phyloP scores from a whole-genome alignment of 2,113 vertebrate species.

The Petaurus breviceps region DNA sequence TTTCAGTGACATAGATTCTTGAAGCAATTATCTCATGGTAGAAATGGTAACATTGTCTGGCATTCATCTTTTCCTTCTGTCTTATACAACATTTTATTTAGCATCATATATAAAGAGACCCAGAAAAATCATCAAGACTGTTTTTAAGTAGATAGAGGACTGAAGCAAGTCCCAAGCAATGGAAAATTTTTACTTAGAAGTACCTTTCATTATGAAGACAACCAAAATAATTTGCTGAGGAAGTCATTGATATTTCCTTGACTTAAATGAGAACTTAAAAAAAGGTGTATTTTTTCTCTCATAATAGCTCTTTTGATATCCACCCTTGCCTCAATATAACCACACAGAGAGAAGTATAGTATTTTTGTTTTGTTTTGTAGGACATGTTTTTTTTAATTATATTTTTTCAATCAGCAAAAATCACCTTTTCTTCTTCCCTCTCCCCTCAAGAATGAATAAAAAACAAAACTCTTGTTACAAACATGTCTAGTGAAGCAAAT shows the following conservation, averaged over 20 bases:
- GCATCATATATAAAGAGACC: not conserved
- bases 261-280: not conserved
- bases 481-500: no score
- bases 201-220: not conserved
- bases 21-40: not conserved
- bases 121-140: not conserved
- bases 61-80: not conserved
- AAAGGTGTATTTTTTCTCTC: no score
- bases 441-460: not conserved
- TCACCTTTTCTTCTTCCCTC: not conserved
- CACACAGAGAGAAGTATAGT: no score
- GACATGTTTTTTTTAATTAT: not conserved
- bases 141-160: constrained; percentile 5
- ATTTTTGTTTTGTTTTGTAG: not conserved
- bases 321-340: no score
- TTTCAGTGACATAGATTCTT: not conserved
- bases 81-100: not conserved
- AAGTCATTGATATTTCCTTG: not conserved
- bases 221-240: not conserved
- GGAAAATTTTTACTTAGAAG: not conserved
- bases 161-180: not conserved
- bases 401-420: not conserved
- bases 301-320: no score
- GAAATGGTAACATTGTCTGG: not conserved
- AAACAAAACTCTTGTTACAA: not conserved